A percentile compares a stretch with the other conserved stretches of the same genome.
phyloP scores from a whole-genome alignment of 2,888 invertebrate genomes.

The Phyto melanocephala region DNA sequence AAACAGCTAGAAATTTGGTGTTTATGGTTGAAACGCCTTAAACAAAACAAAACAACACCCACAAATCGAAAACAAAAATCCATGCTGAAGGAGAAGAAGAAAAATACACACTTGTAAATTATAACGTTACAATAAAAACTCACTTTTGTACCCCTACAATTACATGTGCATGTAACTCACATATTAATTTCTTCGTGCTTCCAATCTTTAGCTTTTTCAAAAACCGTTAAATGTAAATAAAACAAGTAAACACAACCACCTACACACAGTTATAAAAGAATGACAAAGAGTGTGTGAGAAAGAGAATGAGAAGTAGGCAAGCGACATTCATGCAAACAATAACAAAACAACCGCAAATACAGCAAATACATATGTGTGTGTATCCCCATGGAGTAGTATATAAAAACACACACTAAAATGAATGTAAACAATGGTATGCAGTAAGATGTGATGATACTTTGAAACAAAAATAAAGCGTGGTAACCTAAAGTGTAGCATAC shows the following conservation, averaged over 20 bases:
- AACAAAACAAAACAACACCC: not conserved
- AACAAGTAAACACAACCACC: not conserved
- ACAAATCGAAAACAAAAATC: not conserved
- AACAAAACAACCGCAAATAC: constrained; percentile 28
- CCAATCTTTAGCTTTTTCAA: too few species aligned
- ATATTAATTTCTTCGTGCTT: not conserved
- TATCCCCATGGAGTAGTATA: not conserved
- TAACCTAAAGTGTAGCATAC: constrained; percentile 13
- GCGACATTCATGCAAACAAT: not conserved
- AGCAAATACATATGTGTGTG: not conserved
- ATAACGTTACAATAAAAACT: not conserved
- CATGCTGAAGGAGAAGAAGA: too few species aligned
- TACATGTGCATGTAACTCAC: not conserved
- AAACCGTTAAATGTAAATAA: not conserved
- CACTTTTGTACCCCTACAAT: not conserved
- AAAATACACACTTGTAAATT: not conserved
- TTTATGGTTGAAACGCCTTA: not conserved
- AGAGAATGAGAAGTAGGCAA: not conserved
- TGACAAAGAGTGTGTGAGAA: too few species aligned
- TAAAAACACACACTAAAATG: not conserved
- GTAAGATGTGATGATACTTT: too few species aligned
- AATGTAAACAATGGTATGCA: not conserved
- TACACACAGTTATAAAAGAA: not conserved
- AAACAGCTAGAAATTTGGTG: not conserved
- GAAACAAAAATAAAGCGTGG: not conserved